A percentile compares a stretch with the other conserved stretches of the same genome.
Evolutionary conservation across 2,113 vertebrate species (phyloP).

Genomic region (Salvelinus sp.): DNA sequence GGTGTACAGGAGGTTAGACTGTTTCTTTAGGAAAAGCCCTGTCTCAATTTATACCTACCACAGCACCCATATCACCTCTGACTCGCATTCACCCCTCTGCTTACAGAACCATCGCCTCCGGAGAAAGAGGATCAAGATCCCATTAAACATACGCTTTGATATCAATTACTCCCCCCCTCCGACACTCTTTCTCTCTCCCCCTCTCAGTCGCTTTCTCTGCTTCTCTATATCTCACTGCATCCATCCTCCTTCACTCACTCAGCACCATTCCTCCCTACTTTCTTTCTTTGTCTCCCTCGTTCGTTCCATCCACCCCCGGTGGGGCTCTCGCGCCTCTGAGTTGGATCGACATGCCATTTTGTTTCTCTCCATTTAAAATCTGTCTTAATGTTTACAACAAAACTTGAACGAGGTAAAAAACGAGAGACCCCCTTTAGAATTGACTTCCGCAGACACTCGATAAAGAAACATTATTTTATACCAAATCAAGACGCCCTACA

Average conservation of each 20-base stretch:
- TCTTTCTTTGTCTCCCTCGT: background rate
- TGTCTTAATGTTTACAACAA: background rate
- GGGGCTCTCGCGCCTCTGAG: background rate
- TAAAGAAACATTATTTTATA: background rate
- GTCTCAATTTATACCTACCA: slow-evolving; percentile 48
- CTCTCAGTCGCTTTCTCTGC: background rate
- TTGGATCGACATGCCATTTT: background rate
- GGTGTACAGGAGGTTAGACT: background rate
- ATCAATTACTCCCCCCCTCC: slow-evolving; percentile 46
- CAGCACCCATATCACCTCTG: slow-evolving; percentile 36
- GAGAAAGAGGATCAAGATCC: slow-evolving; percentile 48
- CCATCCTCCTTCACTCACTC: background rate
- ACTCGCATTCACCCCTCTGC: slow-evolving; percentile 13
- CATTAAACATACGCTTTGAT: slow-evolving; percentile 52
- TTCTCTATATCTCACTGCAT: slow-evolving; percentile 1
- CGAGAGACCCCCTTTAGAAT: background rate
- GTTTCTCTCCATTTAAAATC: background rate
- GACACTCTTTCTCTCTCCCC: slow-evolving; percentile 1
- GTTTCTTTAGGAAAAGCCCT: background rate
- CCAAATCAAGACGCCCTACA: background rate
- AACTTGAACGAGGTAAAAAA: background rate
- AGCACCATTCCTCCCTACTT: too few relatives aligned
- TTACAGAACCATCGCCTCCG: slow-evolving; percentile 34
- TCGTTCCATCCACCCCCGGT: background rate
- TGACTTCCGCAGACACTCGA: background rate